Evolutionary conservation across 2,888 invertebrate genomes (phyloP).

Genomic region (Amblyjoppa fuscipennis): DNA sequence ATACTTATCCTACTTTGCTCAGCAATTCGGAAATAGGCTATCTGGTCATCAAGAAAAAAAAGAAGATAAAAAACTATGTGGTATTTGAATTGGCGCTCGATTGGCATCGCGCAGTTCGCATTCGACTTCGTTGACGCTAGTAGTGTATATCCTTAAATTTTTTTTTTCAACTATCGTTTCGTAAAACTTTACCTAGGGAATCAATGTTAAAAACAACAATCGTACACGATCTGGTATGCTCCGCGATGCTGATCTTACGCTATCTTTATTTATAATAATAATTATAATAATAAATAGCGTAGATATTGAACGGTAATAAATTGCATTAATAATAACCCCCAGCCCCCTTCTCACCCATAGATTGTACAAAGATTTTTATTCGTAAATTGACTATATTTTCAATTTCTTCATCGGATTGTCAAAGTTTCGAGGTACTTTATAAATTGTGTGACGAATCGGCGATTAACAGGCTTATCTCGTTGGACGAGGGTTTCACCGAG

Average conservation of each 20-base stretch:
- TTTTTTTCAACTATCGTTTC: too few species aligned
- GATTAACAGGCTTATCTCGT: neutral
- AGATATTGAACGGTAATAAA: conserved; percentile 46
- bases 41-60: conserved; percentile 36
- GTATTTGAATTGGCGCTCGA: conserved; percentile 33
- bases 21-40: conserved; percentile 18
- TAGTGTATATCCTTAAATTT: neutral
- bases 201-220: conserved; percentile 1
- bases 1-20: conserved; percentile 40
- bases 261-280: conserved; percentile 52
- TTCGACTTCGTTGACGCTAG: conserved; percentile 12
- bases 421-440: conserved; percentile 17
- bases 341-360: conserved; percentile 30
- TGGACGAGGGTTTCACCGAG: neutral
- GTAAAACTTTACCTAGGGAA: too few species aligned
- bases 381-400: conserved; percentile 41
- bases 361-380: conserved; percentile 67
- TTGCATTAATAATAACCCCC: conserved; percentile 28
- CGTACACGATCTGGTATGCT: neutral
- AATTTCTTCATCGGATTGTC: conserved; percentile 28
- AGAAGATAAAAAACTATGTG: neutral
- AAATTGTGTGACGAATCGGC: conserved; percentile 6
- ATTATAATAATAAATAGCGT: conserved; percentile 35
- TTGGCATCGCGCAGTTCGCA: conserved; percentile 15
- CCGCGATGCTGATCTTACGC: conserved; percentile 19